Conservation (phyloP, 2,113 vertebrate species). For the Oncorhynchus clarkii region DNA sequence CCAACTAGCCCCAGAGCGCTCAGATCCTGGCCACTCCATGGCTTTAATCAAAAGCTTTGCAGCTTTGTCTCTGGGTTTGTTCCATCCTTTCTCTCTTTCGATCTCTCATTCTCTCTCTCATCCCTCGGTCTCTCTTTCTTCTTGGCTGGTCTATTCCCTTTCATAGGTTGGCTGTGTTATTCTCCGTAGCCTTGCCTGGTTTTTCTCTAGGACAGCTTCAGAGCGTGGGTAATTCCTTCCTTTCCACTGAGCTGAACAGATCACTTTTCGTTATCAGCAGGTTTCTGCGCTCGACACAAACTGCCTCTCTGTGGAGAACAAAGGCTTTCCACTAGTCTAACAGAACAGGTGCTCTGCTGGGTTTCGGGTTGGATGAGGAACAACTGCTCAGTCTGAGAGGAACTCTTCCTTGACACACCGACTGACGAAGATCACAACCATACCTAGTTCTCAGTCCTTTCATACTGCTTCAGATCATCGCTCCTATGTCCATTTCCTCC, state of each 20-base stretch:
- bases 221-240: slow-evolving; percentile 15
- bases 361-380: neutral
- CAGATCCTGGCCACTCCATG: slow-evolving; percentile 19
- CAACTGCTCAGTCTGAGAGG: neutral
- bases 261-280: neutral
- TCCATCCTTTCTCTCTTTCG: slow-evolving; percentile 4
- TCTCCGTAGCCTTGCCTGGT: slow-evolving; percentile 1
- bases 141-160: neutral
- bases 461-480: neutral
- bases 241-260: slow-evolving; percentile 20
- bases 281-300: neutral
- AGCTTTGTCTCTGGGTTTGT: slow-evolving; percentile 27
- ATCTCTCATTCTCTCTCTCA: slow-evolving; percentile 5
- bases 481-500: neutral
- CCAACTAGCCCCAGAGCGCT: slow-evolving; percentile 31
- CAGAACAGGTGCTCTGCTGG: neutral
- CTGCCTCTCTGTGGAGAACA: neutral
- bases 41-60: slow-evolving; percentile 41
- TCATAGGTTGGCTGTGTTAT: slow-evolving; percentile 4
- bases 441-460: neutral
- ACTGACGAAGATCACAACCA: neutral
- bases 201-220: slow-evolving; percentile 12
- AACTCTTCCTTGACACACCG: neutral
- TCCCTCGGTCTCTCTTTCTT: neutral
- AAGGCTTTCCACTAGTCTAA: neutral